These are phyloP conservation scores for Xylocopa sonorina DNA, from an alignment of 1,140 invertebrate genomes.

Conservation along the genomic window DNA sequence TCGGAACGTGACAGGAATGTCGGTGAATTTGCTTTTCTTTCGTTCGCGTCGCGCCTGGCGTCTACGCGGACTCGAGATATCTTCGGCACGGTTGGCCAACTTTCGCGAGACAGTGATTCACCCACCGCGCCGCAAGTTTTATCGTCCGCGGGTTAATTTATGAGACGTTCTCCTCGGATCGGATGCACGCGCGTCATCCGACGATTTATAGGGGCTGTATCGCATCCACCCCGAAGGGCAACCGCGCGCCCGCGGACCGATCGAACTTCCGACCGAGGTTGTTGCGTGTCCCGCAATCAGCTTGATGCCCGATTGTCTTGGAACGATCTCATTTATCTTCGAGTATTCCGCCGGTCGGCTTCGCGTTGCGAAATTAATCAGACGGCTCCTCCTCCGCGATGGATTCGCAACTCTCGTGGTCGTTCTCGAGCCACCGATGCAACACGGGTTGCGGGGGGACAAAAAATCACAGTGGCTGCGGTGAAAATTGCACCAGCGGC, in stretches of 20 bases:
- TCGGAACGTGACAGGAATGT: constrained; percentile 58
- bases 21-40: constrained; percentile 31
- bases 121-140: too few relatives aligned
- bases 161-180: neutral
- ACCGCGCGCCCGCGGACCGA: constrained; percentile 27
- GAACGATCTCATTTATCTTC: constrained; percentile 66
- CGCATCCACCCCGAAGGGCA: neutral
- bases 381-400: constrained; percentile 43
- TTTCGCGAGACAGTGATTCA: neutral
- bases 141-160: constrained; percentile 13
- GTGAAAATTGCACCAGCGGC: neutral
- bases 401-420: constrained; percentile 50
- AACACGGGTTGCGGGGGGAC: neutral
- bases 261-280: constrained; percentile 27
- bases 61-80: too few relatives aligned
- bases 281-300: constrained; percentile 51
- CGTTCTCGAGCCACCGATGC: neutral
- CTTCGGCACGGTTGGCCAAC: too few relatives aligned
- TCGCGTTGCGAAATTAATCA: constrained; percentile 64
- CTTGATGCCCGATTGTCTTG: constrained; percentile 54
- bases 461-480: neutral
- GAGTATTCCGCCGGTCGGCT: constrained; percentile 39
- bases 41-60: too few relatives aligned
- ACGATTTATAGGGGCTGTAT: constrained; percentile 20
- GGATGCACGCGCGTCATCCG: constrained; percentile 11